Base-by-base conservation (phyloP, 2,888 invertebrate genomes). In the Eugnorisma glareosa region DNA sequence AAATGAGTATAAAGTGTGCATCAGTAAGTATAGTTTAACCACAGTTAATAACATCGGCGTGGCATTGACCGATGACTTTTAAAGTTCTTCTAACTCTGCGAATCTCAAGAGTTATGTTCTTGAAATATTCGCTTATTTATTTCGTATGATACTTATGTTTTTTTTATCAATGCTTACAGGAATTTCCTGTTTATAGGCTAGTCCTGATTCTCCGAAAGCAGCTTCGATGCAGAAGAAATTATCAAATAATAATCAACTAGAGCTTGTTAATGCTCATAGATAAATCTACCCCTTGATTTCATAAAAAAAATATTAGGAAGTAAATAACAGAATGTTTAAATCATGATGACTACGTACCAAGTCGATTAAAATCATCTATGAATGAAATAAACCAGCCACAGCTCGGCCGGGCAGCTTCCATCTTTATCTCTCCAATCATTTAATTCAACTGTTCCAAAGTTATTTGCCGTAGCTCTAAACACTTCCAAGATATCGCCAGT, bases 51-150 rank as follows among this genome's bases (percentile, higher is more conserved):
- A 63, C 68, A 76, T 35, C 76, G 69, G 64, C 24, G 37, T 77
- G 73, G 81, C 84, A 81, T 73, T 84, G 84, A 84, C 84, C 75
- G 67, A 67, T 84, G 84, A 81, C 84, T 77, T 84, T 84, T 81
- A 81, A 84, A 81, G 77, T 75, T 74, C 72, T 70, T 66, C 67
- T 28, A 61, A 83, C 70, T 70, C 13, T 11, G 48, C 10, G 15
- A 61, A 77, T 61, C 73, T 77, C 31, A 43, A 84, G 66, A 28
- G 68, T 4, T 57, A 8, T 57, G 67, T 66, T 75, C 72, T 83
- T 76, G 37, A 64, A 67, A 57, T 73, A 13, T 74, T 61, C 15
- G 10, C n/a, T 40, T 7, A 24, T 64, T 57, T 48, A 54, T 48
- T 72, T 48, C 45, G 24, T 68, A 63, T 28, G 15, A 18, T 31